These are phyloP conservation scores for Albula goreensis DNA, from an alignment of 2,113 vertebrate species.

Conservation along the genomic window DNA sequence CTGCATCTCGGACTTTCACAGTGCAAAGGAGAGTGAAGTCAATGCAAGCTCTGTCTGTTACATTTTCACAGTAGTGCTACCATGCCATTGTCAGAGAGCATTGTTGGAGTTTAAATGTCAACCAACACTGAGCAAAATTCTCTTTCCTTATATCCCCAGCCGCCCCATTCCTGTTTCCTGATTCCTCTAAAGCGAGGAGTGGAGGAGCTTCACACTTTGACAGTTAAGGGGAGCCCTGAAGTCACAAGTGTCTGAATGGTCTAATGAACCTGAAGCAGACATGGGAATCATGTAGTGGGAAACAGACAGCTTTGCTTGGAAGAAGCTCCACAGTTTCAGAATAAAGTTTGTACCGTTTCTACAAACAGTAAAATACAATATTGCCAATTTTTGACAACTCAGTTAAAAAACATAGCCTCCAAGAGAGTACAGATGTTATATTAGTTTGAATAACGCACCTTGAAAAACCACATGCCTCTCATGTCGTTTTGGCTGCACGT, in stretches of 20 bases:
- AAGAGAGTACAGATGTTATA: not conserved
- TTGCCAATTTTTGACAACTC: not conserved
- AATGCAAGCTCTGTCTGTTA: too few relatives aligned
- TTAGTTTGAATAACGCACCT: not conserved
- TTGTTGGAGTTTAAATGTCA: too few relatives aligned
- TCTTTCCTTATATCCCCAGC: too few relatives aligned
- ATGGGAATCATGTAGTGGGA: too few relatives aligned
- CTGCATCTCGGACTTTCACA: not conserved
- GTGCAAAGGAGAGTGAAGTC: too few relatives aligned
- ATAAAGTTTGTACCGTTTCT: not conserved
- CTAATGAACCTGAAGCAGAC: not conserved
- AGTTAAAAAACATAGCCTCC: not conserved
- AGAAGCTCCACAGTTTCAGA: not conserved
- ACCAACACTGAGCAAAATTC: too few relatives aligned
- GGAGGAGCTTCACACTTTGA: too few relatives aligned
- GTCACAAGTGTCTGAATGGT: not conserved
- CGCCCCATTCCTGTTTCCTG: too few relatives aligned
- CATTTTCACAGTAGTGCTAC: too few relatives aligned
- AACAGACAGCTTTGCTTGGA: not conserved
- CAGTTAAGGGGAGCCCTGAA: not conserved
- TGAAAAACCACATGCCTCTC: not conserved
- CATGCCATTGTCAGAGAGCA: too few relatives aligned
- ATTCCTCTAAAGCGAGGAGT: too few relatives aligned
- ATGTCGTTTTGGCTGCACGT: too few relatives aligned
- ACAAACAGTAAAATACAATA: not conserved